A percentile compares a stretch with the other conserved stretches of the same genome.
Evolutionary conservation across 2,113 vertebrate species (phyloP).

Genomic region (Cervus canadensis): DNA sequence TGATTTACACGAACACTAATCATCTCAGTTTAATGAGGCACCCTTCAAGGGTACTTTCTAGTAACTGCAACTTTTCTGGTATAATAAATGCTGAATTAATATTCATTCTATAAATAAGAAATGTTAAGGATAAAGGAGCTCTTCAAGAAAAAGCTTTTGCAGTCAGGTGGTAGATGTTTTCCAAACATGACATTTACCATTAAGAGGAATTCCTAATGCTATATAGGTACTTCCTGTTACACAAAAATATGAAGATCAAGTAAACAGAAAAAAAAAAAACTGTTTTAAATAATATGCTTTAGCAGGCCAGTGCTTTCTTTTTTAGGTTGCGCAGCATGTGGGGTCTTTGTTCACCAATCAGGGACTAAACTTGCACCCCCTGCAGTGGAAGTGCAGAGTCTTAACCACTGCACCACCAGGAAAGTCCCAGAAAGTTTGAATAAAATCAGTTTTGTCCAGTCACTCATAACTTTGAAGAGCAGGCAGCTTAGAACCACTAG

Average conservation of each 20-base stretch:
- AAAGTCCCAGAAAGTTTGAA: not conserved
- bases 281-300: not conserved
- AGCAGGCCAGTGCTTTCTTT: not conserved
- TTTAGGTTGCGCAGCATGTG: not conserved
- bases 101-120: constrained; percentile 13
- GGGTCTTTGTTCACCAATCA: not conserved
- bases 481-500: not conserved
- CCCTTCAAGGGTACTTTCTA: not conserved
- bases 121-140: not conserved
- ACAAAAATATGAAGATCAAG: not conserved
- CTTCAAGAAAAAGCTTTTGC: not conserved
- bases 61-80: not conserved
- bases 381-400: not conserved
- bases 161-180: not conserved
- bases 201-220: not conserved
- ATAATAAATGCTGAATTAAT: not conserved
- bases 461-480: not conserved
- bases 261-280: not conserved
- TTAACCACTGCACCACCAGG: not conserved
- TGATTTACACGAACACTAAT: not conserved
- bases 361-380: not conserved
- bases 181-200: not conserved
- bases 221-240: not conserved
- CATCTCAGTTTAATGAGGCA: not conserved
- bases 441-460: not conserved